Percentiles rank a stretch among this genome's conserved stretches.
Evolutionary conservation across 2,113 vertebrate genomes (phyloP).

Genomic region (Pungitius pungitius): DNA sequence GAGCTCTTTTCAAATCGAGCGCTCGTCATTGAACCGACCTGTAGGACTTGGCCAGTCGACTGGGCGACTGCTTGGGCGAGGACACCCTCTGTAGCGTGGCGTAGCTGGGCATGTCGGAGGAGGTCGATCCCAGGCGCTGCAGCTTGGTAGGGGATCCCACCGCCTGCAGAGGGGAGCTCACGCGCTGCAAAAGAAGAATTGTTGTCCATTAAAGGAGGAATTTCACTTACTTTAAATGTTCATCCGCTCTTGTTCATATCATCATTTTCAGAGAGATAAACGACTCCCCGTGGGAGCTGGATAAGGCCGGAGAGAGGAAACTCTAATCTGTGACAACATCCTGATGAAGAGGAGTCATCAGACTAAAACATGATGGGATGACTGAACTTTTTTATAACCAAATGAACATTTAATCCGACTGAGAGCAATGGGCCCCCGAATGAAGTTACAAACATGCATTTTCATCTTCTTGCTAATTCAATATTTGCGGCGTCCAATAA

Average conservation of each 20-base stretch:
- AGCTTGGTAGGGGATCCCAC: conserved; percentile 93
- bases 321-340: conserved; percentile 42
- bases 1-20: background rate
- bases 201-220: conserved; percentile 44
- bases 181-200: conserved; percentile 79
- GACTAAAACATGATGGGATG: conserved; percentile 47
- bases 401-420: conserved; percentile 35
- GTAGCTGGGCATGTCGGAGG: conserved; percentile 91
- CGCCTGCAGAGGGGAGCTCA: conserved; percentile 90
- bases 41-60: conserved; percentile 96
- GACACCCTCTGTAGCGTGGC: conserved; percentile 88
- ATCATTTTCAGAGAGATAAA: conserved; percentile 55
- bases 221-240: conserved; percentile 57
- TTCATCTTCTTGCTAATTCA: conserved; percentile 11
- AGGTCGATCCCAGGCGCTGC: conserved; percentile 89
- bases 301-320: conserved; percentile 39
- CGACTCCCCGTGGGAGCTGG: conserved; percentile 20
- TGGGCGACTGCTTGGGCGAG: conserved; percentile 95
- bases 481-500: conserved; percentile 1
- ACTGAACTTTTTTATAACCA: conserved; percentile 40
- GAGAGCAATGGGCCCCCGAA: conserved; percentile 33
- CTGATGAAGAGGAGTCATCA: conserved; percentile 58
- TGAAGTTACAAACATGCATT: conserved; percentile 25
- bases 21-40: conserved; percentile 64
- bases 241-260: conserved; percentile 44